These are phyloP conservation scores for Phrixothrix hirtus DNA, from an alignment of 2,888 invertebrate genomes.

Conservation along the genomic window DNA sequence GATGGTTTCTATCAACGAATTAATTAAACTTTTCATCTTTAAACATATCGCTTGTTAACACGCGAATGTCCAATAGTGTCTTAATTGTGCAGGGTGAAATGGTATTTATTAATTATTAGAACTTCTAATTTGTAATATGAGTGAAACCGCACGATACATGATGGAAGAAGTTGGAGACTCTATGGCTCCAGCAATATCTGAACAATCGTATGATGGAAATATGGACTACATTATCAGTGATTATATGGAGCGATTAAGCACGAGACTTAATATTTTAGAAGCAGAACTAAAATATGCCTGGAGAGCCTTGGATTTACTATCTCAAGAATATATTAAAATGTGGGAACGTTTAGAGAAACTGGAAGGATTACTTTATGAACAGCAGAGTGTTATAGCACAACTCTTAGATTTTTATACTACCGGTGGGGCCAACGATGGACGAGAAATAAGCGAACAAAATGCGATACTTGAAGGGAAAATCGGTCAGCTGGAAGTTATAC, in stretches of 20 bases:
- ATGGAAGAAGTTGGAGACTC: conserved; percentile 44
- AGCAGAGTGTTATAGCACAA: conserved; percentile 88
- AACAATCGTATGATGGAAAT: conserved; percentile 52
- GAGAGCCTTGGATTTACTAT: conserved; percentile 86
- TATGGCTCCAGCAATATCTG: conserved; percentile 48
- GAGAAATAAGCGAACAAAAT: conserved; percentile 34
- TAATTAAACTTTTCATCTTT: conserved; percentile 27
- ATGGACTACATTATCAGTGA: conserved; percentile 82
- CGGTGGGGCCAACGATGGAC: conserved; percentile 47
- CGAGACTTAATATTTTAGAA: conserved; percentile 83
- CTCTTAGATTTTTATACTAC: conserved; percentile 77
- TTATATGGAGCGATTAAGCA: conserved; percentile 88
- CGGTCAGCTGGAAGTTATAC: conserved; percentile 63
- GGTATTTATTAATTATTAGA: conserved; percentile 19
- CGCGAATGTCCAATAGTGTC: conserved; percentile 31
- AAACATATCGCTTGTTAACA: conserved; percentile 43
- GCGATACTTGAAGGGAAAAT: conserved; percentile 48
- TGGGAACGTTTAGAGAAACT: conserved; percentile 90
- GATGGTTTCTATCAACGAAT: conserved; percentile 41
- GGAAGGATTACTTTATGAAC: conserved; percentile 83
- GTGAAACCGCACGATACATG: conserved; percentile 42
- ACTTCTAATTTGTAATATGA: conserved; percentile 38
- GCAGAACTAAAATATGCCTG: conserved; percentile 91
- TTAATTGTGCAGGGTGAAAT: conserved; percentile 28
- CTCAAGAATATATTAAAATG: conserved; percentile 92